Evolutionary conservation across 2,888 invertebrate species (phyloP), one percentile per base, ranked within the genome.

Genomic region (Ophonus ardosiacus): DNA sequence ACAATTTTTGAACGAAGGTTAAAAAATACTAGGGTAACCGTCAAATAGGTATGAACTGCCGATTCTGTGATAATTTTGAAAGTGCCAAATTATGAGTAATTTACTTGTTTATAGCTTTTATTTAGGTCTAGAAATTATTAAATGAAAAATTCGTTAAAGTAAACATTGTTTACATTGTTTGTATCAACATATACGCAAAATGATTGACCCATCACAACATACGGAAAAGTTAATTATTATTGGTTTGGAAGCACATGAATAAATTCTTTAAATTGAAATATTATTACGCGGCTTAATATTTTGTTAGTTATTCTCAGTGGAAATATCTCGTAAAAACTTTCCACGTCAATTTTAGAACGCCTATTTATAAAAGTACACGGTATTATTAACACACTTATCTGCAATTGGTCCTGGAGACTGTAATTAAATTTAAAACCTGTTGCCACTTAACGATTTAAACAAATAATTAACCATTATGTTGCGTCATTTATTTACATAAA

Each of bases 341-440:
- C 71, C 71, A 43, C 43, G 43, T 18, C 71, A 74, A 10, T 43
- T 43, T 74, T 43, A 43, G 51, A 74, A 68, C 71, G 17, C 40
- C 43, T 74, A 74, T 74, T 74, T 74, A 18, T 74, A 43, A 74
- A 74, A 43, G 18, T 43, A 43, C 71, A 74, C 5, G 17, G 18
- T 74, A 43, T 74, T 74, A 74, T 74, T 74, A 74, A 21, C 13
- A 13, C 43, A 43, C 4, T 68, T 74, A 74, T 74, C 71, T 17
- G 71, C 18, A 43, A 74, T 74, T 74, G 13, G 18, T 43, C 43
- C 71, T 51, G 21, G 71, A 10, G 40, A 15, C 38, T 74, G 13
- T 17, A 74, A 74, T 74, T 74, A 74, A 10, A 74, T 8, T 7
- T 43, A 43, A 31, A 74, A 43, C 71, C 31, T n/a, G 31, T 63